Conservation (phyloP, 2,888 invertebrate species). For the Halocaridina rubra region DNA sequence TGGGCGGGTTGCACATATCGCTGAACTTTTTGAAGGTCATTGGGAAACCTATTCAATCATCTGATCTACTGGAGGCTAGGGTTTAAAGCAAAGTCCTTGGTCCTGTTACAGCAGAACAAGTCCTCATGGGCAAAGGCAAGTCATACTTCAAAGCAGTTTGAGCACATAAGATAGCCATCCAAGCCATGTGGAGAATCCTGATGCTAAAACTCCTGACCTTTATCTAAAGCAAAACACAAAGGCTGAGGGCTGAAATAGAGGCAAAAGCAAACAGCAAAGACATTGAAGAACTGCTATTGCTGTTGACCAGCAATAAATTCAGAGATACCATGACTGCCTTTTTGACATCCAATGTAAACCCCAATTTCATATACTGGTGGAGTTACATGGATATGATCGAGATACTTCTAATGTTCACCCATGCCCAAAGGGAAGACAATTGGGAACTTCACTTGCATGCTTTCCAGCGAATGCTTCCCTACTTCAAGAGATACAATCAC, state of each 20-base stretch:
- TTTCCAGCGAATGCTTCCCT: conserved; percentile 26
- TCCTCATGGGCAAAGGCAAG: conserved; percentile 14
- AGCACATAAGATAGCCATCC: not conserved
- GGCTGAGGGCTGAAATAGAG: not conserved
- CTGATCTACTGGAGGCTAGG: conserved; percentile 12
- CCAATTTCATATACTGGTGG: conserved; percentile 29
- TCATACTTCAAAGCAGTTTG: conserved; percentile 7
- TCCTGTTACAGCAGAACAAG: conserved; percentile 17
- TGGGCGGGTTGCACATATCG: conserved; percentile 14
- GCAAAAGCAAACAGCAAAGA: not conserved
- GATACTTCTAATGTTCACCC: conserved; percentile 29
- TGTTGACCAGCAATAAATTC: not conserved
- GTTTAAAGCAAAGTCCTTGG: conserved; percentile 29
- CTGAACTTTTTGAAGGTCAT: conserved; percentile 25
- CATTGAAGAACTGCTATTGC: not conserved
- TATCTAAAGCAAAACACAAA: not conserved
- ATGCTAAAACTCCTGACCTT: conserved; percentile 7
- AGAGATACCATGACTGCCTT: conserved; percentile 17
- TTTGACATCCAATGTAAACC: conserved; percentile 5
- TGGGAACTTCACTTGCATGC: conserved; percentile 33
- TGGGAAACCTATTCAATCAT: conserved; percentile 22
- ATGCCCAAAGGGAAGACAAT: conserved; percentile 24
- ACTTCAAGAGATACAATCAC: conserved; percentile 42
- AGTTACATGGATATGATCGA: conserved; percentile 24
- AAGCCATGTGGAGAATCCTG: conserved; percentile 22